These are phyloP conservation scores for Osmerus eperlanus DNA, from an alignment of 2,113 vertebrate species.

Conservation along the genomic window DNA sequence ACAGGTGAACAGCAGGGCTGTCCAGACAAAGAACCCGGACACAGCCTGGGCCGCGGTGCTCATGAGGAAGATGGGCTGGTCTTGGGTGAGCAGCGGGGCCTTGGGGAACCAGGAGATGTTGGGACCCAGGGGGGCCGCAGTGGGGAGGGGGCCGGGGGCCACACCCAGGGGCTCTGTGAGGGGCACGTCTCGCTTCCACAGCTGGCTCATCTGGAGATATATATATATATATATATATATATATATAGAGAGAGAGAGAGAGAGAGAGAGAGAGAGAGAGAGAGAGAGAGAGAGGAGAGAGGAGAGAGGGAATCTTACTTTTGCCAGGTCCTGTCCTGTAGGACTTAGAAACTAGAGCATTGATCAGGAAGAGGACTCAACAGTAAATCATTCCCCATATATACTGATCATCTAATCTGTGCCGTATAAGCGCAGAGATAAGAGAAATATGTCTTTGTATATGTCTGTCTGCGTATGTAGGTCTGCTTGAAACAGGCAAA, in stretches of 20 bases:
- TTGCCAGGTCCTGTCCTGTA: not conserved
- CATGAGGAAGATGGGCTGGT: slow-evolving; percentile 93
- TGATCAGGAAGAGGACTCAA: not conserved
- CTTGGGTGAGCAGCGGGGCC: slow-evolving; percentile 76
- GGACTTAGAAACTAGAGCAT: not conserved
- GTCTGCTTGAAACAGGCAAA: not conserved
- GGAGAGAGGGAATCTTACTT: not conserved
- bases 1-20: slow-evolving; percentile 92
- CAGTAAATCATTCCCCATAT: slow-evolving; percentile 39
- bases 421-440: slow-evolving; percentile 13
- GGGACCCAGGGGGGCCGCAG: slow-evolving; percentile 64
- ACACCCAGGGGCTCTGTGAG: slow-evolving; percentile 54
- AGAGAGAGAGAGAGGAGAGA: no score
- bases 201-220: slow-evolving; percentile 56
- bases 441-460: not conserved
- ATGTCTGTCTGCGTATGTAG: not conserved
- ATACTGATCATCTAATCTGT: slow-evolving; percentile 1
- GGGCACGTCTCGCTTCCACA: slow-evolving; percentile 69
- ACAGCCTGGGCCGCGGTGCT: slow-evolving; percentile 88
- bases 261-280: no score
- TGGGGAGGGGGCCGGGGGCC: slow-evolving; percentile 46
- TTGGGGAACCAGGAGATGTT: slow-evolving; percentile 84
- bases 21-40: slow-evolving; percentile 98
- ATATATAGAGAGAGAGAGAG: no score
- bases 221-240: no score